These are phyloP conservation scores for Paguma larvata DNA, from an alignment of 2,797 vertebrate species.

Conservation along the genomic window DNA sequence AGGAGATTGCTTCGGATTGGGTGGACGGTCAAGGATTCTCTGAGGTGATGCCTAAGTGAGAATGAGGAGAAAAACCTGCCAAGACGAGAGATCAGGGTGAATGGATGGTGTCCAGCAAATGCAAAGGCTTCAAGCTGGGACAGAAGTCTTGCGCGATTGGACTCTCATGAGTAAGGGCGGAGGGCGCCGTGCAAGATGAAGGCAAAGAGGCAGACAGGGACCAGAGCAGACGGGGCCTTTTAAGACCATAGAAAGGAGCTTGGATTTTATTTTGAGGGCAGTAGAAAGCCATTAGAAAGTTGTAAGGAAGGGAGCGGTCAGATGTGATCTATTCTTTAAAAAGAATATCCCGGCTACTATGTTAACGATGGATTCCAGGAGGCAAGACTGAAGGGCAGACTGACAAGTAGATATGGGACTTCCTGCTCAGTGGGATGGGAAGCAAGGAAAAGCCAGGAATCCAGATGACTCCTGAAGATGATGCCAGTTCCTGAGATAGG, in stretches of 20 bases:
- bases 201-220: background rate
- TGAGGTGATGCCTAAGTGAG: background rate
- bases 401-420: background rate
- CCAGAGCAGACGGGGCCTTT: background rate
- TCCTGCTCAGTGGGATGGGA: background rate
- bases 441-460: background rate
- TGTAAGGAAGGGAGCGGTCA: background rate
- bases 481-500: background rate
- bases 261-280: constrained; percentile 1
- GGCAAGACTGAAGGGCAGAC: background rate
- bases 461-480: background rate
- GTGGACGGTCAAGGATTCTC: background rate
- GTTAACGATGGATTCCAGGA: background rate
- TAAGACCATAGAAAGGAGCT: background rate
- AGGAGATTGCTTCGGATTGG: background rate
- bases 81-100: background rate
- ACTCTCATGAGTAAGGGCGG: background rate
- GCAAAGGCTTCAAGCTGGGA: background rate
- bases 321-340: constrained; percentile 14
- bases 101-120: background rate
- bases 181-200: background rate
- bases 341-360: background rate
- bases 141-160: background rate
- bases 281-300: background rate
- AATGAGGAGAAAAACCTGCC: background rate